Percentiles rank a stretch among this genome's conserved stretches.
phyloP scores from a whole-genome alignment of 2,113 vertebrate species.

The Nesogale talazaci region DNA sequence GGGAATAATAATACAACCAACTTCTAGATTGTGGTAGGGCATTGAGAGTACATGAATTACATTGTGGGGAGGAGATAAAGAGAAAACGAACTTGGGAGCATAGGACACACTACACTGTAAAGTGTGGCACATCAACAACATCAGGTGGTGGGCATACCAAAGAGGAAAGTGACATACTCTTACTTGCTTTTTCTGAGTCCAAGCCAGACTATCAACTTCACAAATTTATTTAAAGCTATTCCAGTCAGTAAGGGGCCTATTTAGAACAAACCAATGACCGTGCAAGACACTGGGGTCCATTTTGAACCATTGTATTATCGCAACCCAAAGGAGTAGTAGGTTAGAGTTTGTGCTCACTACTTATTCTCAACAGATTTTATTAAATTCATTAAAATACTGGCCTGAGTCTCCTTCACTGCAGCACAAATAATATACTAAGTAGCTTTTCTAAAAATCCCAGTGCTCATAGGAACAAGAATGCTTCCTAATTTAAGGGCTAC shows the following conservation, averaged over 20 bases:
- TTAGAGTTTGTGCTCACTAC: slow-evolving; percentile 35
- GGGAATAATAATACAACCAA: not conserved
- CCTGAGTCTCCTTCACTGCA: slow-evolving; percentile 1
- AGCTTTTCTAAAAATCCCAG: slow-evolving; percentile 50
- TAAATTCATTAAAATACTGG: slow-evolving; percentile 57
- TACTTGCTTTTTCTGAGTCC: not conserved
- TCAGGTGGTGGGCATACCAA: not conserved
- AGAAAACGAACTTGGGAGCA: not conserved
- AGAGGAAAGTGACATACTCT: not conserved
- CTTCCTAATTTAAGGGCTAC: slow-evolving; percentile 53
- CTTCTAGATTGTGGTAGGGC: not conserved
- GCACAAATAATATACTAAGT: slow-evolving; percentile 56
- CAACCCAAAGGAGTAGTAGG: not conserved
- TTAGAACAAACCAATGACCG: not conserved
- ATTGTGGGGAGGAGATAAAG: not conserved
- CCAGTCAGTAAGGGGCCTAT: not conserved
- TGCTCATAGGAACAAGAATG: slow-evolving; percentile 43
- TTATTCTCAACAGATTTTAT: slow-evolving; percentile 58
- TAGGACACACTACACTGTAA: no score
- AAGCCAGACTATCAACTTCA: not conserved
- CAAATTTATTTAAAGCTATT: slow-evolving; percentile 30
- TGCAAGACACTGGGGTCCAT: not conserved
- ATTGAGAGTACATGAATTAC: not conserved
- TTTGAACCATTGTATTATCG: not conserved
- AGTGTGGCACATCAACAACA: not conserved